Conservation (phyloP, 2,888 invertebrate genomes). For the Hartigia nigra region DNA sequence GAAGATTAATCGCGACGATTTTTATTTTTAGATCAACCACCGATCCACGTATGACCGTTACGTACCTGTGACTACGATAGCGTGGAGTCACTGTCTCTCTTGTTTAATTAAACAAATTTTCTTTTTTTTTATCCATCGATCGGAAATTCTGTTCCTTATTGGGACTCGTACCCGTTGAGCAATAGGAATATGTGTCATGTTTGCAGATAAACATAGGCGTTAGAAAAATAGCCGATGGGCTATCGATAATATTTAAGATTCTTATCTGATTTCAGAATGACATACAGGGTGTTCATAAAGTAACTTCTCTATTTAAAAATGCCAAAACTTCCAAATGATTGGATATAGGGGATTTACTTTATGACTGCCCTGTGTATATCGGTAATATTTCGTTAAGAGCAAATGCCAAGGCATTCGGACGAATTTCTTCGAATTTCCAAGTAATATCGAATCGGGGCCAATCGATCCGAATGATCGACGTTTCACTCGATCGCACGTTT, state of each 20-base stretch:
- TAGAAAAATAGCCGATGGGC: no score
- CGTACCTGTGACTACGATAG: neutral
- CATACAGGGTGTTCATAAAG: neutral
- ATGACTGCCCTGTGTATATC: neutral
- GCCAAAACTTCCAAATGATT: neutral
- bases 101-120: neutral
- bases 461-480: conserved; percentile 24
- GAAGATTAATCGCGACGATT: neutral
- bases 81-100: neutral
- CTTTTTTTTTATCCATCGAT: neutral
- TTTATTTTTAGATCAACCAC: neutral
- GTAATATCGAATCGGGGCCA: conserved; percentile 4
- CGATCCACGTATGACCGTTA: neutral
- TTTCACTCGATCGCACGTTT: conserved; percentile 26
- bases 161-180: no score
- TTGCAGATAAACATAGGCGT: no score
- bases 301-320: neutral
- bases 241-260: no score
- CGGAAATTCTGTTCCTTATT: neutral
- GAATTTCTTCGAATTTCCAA: neutral
- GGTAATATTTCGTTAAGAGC: neutral
- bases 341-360: neutral
- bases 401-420: neutral
- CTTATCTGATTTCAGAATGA: neutral
- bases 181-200: no score